Percentiles rank a stretch among this genome's conserved stretches.
Evolutionary conservation across 2,888 invertebrate genomes (phyloP).

Genomic region (Panorpa germanica): DNA sequence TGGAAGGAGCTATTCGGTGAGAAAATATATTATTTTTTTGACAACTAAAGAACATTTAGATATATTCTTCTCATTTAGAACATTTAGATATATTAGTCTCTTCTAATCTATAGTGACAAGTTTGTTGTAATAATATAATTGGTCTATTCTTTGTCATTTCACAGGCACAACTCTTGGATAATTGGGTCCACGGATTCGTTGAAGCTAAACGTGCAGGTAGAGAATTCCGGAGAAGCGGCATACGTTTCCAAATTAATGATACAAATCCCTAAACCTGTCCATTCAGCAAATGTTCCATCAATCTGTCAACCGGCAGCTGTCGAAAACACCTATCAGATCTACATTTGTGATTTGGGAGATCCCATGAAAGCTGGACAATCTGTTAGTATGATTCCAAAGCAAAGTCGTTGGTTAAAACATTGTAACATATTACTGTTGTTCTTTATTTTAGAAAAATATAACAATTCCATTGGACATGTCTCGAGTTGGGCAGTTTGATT

Average conservation of each 20-base stretch:
- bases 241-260: constrained; percentile 13
- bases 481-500: constrained; percentile 10
- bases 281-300: constrained; percentile 11
- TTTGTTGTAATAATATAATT: constrained; percentile 6
- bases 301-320: constrained; percentile 13
- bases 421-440: too few relatives aligned
- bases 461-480: constrained; percentile 7
- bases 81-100: constrained; percentile 8
- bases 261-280: constrained; percentile 12
- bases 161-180: constrained; percentile 15
- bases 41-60: too few relatives aligned
- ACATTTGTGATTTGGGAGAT: constrained; percentile 19
- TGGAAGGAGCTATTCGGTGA: too few relatives aligned
- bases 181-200: constrained; percentile 20
- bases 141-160: constrained; percentile 8
- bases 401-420: too few relatives aligned
- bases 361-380: constrained; percentile 18
- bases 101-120: neutral
- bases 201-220: constrained; percentile 15
- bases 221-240: constrained; percentile 14
- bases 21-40: too few relatives aligned
- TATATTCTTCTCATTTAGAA: too few relatives aligned
- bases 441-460: neutral
- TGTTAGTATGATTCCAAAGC: too few relatives aligned
- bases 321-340: constrained; percentile 13